Conservation (phyloP, 2,113 vertebrate species). For the Larimichthys polyactis region DNA sequence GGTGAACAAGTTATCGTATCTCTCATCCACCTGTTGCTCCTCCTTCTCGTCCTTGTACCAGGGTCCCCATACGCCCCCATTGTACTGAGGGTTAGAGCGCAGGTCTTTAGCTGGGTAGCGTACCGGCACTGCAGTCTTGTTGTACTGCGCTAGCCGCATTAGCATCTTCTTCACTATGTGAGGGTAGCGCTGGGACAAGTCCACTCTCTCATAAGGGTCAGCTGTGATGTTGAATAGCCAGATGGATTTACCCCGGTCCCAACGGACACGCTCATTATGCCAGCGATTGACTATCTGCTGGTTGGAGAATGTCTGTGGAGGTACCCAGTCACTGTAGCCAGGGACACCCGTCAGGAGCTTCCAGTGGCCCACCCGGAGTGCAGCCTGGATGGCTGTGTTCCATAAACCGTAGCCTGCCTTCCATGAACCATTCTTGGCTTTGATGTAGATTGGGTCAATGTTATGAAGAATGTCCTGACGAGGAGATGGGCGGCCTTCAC, state of each 20-base stretch:
- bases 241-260: constrained; percentile 91
- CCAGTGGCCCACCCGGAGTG: constrained; percentile 94
- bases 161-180: constrained; percentile 92
- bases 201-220: constrained; percentile 94
- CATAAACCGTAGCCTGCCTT: constrained; percentile 94
- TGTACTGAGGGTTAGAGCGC: constrained; percentile 94
- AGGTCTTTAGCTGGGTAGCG: constrained; percentile 95
- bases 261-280: constrained; percentile 91
- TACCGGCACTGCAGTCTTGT: constrained; percentile 92
- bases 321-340: constrained; percentile 96
- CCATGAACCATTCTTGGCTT: constrained; percentile 95
- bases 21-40: constrained; percentile 82
- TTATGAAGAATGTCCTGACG: constrained; percentile 96
- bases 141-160: constrained; percentile 89
- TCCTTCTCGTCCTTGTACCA: constrained; percentile 92
- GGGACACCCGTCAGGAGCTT: constrained; percentile 96
- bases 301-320: constrained; percentile 93
- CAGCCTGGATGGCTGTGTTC: constrained; percentile 96
- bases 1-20: constrained; percentile 71
- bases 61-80: constrained; percentile 96
- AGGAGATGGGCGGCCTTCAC: constrained; percentile 93
- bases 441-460: constrained; percentile 95
- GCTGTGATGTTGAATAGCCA: constrained; percentile 99
- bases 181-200: constrained; percentile 90
- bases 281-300: constrained; percentile 89